Base-by-base conservation (phyloP, 2,888 invertebrate species). In the Pandemis heparana region DNA sequence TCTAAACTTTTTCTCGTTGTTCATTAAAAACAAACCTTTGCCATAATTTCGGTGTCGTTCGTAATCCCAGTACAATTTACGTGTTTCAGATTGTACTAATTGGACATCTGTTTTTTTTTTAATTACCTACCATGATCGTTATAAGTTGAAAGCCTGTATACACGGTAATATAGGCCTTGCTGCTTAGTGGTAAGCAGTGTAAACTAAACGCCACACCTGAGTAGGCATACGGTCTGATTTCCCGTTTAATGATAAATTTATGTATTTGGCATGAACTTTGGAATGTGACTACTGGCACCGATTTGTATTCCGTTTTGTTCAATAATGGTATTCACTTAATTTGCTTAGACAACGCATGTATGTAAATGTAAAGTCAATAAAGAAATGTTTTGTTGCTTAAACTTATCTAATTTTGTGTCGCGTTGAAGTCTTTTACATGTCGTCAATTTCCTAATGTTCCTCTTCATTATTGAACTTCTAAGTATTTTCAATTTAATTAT, bases 251-350 rank as follows among this genome's bases (percentile, higher is more conserved):
- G 74, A 76, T 83, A 82, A 79, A 81, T 85, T 80, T 84, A 89
- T 89, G 89, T 88, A 89, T 89, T 82, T 85, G 78, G 88, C 84
- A 79, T 86, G 80, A 51, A 71, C 70, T 65, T 67, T 76, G 84
- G 87, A 83, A 87, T 87, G 85, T 77, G 41, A 12, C 48, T n/a
- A 73, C 74, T 23, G 56, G 12, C 12, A 23, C 12, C 9, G 12
- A 10, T 53, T 53, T 18, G 14, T 6, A 18, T 60, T 23, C 38
- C 16, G n/a, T 51, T 51, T 16, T n/a, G 51, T 51, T n/a, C 51
- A 16, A 5, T n/a, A 4, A 48, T 12, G n/a, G 5, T n/a, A 16
- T 51, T 51, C 51, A n/a, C 51, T 12, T 43, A 12, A 7, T 51
- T 51, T 51, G 6, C 16, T 51, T 51, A 51, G 4, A 32, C 16